Conservation (phyloP, 2,888 invertebrate species). For the Polydrusus pterygomalis region DNA sequence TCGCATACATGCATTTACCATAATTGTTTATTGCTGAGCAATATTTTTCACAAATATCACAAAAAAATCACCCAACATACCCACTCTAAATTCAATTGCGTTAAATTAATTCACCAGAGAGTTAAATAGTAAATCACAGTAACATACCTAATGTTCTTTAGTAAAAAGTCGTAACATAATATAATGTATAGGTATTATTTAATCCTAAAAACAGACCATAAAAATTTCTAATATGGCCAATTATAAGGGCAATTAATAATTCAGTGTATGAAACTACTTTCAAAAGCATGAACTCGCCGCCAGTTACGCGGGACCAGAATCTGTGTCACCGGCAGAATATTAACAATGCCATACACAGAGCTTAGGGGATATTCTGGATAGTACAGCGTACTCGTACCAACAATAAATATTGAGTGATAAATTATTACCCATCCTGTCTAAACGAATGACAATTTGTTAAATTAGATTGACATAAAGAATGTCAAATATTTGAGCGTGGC, state of each 20-base stretch:
- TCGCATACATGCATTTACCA: no score
- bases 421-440: background rate
- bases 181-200: no score
- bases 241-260: conserved; percentile 2
- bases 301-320: conserved; percentile 5
- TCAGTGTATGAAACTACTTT: conserved; percentile 1
- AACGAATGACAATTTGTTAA: background rate
- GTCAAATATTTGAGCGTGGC: no score
- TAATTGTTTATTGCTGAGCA: no score
- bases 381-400: background rate
- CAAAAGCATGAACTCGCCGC: conserved; percentile 4
- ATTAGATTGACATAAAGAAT: background rate
- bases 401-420: background rate
- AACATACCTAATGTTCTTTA: no score
- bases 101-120: no score
- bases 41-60: no score
- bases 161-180: no score
- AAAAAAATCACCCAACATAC: no score
- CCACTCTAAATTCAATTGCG: no score
- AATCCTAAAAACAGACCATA: no score
- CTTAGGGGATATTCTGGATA: conserved; percentile 9
- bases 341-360: conserved; percentile 11
- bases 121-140: no score
- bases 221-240: background rate
- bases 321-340: conserved; percentile 18